phyloP scores from a whole-genome alignment of 2,888 invertebrate species.

The Bibio marci region DNA sequence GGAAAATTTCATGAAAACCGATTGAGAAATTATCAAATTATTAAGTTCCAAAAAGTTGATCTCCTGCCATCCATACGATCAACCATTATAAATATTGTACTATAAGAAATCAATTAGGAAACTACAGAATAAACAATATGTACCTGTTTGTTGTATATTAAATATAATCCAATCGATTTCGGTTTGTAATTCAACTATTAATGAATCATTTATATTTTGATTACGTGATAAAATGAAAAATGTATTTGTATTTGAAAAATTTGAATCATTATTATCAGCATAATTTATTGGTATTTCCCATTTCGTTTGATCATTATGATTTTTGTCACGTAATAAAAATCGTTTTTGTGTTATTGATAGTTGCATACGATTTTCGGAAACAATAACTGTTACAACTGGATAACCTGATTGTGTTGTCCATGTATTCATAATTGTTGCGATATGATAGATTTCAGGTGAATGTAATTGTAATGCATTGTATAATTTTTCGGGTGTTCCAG shows the following conservation, averaged over 20 bases:
- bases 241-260: background rate
- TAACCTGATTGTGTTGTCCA: conserved; percentile 51
- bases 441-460: conserved; percentile 21
- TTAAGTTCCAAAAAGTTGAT: too few relatives aligned
- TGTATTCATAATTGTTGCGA: conserved; percentile 15
- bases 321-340: conserved; percentile 12
- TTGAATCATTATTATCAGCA: conserved; percentile 18
- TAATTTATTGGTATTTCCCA: conserved; percentile 7
- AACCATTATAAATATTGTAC: too few relatives aligned
- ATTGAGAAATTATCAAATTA: too few relatives aligned
- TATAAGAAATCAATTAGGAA: too few relatives aligned
- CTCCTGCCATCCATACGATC: too few relatives aligned
- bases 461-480: conserved; percentile 29
- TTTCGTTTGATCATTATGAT: background rate
- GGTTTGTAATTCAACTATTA: too few relatives aligned
- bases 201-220: background rate
- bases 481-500: conserved; percentile 33
- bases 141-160: conserved; percentile 38
- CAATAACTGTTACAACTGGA: conserved; percentile 38
- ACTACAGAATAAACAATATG: too few relatives aligned
- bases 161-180: conserved; percentile 39
- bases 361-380: conserved; percentile 1
- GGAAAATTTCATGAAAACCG: too few relatives aligned
- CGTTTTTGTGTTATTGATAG: conserved; percentile 16
- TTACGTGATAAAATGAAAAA: too few relatives aligned